phyloP scores from a whole-genome alignment of 37 sponge, comb jelly and placozoan species.

The Cliona cf. orientalis region DNA sequence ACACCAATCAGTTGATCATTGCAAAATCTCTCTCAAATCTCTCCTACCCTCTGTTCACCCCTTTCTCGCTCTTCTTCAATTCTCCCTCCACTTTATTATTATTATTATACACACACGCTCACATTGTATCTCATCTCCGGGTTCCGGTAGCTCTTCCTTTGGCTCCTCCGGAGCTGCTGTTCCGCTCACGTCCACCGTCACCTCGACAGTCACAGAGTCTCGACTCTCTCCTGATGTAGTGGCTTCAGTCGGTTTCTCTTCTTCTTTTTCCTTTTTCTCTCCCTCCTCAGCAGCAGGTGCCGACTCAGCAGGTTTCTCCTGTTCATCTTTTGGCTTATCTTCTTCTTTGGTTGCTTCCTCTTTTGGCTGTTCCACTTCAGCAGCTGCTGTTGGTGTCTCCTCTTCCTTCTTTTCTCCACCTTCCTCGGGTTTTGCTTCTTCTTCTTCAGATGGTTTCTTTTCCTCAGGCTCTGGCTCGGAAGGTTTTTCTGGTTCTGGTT shows the following conservation, averaged over 20 bases:
- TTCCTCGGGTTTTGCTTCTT: not conserved
- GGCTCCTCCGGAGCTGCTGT: not conserved
- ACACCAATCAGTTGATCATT: too few relatives aligned
- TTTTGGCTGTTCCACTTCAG: not conserved
- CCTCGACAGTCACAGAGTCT: slow-evolving; percentile 13
- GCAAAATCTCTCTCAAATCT: too few relatives aligned
- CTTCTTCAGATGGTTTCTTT: not conserved
- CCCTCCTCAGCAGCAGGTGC: not conserved
- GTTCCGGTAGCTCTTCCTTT: not conserved
- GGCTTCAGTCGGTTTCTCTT: not conserved
- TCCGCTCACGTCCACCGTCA: not conserved
- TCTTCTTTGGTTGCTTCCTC: not conserved
- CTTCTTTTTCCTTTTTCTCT: not conserved
- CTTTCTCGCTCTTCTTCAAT: slow-evolving; percentile 6
- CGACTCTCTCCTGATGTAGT: too few relatives aligned
- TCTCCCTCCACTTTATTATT: not conserved
- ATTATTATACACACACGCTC: not conserved
- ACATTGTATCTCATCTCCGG: not conserved
- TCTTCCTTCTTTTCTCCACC: not conserved
- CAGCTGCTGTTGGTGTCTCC: not conserved
- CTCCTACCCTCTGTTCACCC: not conserved
- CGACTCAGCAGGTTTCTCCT: not conserved
- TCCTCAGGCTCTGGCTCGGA: slow-evolving; percentile 5
- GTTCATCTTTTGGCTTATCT: not conserved
- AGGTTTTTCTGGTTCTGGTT: slow-evolving; percentile 11